Base-by-base conservation (phyloP, 2,888 invertebrate species). In the Dendrolimus houi region DNA sequence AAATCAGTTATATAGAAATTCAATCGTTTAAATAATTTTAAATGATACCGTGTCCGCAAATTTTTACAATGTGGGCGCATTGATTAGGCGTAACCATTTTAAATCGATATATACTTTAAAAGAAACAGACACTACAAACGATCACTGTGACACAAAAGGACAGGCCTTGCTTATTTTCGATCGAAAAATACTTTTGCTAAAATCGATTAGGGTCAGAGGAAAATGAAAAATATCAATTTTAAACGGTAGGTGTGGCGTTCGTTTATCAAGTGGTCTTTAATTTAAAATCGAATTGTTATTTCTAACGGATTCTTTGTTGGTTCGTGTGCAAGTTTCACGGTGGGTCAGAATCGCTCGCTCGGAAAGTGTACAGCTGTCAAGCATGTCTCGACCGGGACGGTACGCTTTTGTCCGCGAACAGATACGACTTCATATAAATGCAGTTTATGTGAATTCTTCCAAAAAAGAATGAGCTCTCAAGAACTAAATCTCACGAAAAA, bases 351-450 rank as follows among this genome's bases (percentile, higher is more conserved):
- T 71, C 74, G 71, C 66, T 77, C 71, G 79, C 72, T 79, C 65
- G 75, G 72, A 77, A 81, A 79, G 74, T 75, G 66, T 75, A 85
- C 89, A 90, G 90, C 90, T 90, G 90, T 84, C 88, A 81, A 70
- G 75, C 74, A 75, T 81, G 78, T 79, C 76, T 86, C 72, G 83
- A 83, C 78, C 83, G 71, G 71, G 83, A 82, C 82, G 81, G 76
- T 69, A 68, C 74, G 70, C 77, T 77, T 81, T 89, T 90, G 88
- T 89, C 80, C 81, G 70, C 71, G 59, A 54, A 68, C 64, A 77
- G 78, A 83, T 84, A 87, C 87, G 85, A 89, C 87, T 89, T 88
- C 86, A 90, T 88, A 89, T 87, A 87, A 89, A 87, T 78, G 86
- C 82, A 87, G 82, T 89, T 88, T 89, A 87, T 87, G 83, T 81